These are phyloP conservation scores for Danaus melanippus DNA, from an alignment of 1,140 invertebrate genomes.

Conservation along the genomic window DNA sequence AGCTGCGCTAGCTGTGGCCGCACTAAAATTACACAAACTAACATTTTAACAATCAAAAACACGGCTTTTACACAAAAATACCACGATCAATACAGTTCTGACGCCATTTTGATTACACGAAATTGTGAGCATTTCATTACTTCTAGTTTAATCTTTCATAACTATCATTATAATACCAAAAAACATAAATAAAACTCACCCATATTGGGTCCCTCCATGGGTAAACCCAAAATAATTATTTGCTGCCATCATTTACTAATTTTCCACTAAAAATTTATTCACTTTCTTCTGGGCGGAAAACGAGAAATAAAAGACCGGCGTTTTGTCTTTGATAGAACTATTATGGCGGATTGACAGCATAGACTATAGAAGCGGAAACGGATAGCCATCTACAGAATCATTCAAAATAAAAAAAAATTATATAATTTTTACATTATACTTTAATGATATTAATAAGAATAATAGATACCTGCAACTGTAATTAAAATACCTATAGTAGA, in stretches of 20 bases:
- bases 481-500: too few species aligned
- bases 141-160: too few species aligned
- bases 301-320: constrained; percentile 57
- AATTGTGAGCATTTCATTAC: constrained; percentile 39
- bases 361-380: constrained; percentile 23
- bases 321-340: constrained; percentile 57
- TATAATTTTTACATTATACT: too few species aligned
- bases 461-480: too few species aligned
- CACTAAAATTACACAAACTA: constrained; percentile 47
- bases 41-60: constrained; percentile 21
- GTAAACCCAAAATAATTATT: constrained; percentile 95
- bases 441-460: too few species aligned
- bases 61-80: constrained; percentile 22
- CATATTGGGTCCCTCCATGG: constrained; percentile 91
- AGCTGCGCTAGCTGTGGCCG: constrained; percentile 79
- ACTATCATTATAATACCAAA: background rate
- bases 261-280: constrained; percentile 55
- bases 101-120: constrained; percentile 64
- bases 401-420: background rate
- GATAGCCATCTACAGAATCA: background rate
- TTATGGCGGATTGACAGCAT: constrained; percentile 42
- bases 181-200: constrained; percentile 73
- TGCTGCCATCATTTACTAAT: constrained; percentile 82
- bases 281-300: constrained; percentile 57
- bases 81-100: constrained; percentile 56